These are phyloP conservation scores for Zosterops lateralis DNA, from an alignment of 2,113 vertebrate genomes.

Conservation along the genomic window DNA sequence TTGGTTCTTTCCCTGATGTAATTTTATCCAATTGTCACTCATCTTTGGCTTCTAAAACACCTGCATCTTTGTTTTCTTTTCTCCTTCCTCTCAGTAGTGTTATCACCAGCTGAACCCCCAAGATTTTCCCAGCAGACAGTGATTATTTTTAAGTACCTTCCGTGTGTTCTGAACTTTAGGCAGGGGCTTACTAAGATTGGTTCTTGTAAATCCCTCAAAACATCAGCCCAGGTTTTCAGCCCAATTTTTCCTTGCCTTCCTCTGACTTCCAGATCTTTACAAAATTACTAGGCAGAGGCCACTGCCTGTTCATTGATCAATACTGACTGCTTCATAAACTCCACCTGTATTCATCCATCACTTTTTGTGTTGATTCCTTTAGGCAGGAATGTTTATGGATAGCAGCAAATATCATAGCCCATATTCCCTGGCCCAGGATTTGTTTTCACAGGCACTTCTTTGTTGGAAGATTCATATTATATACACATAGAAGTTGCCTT, in stretches of 20 bases:
- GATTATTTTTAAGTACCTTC: not conserved
- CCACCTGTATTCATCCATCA: not conserved
- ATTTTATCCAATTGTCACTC: not conserved
- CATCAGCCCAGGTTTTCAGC: not conserved
- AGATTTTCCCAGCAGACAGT: not conserved
- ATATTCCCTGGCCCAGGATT: not conserved
- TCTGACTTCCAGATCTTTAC: not conserved
- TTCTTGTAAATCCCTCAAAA: not conserved
- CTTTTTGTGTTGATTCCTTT: not conserved
- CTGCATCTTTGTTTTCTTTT: not conserved
- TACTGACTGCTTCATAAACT: not conserved
- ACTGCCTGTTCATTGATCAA: accelerated
- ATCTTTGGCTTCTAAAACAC: not conserved
- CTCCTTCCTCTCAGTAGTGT: not conserved
- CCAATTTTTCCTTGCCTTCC: not conserved
- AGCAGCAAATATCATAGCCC: not conserved
- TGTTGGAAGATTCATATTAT: not conserved
- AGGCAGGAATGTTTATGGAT: not conserved
- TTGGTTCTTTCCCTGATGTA: not conserved
- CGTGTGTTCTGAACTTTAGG: not conserved
- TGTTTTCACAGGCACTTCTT: not conserved
- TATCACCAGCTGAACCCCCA: not conserved
- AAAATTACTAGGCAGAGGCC: not conserved
- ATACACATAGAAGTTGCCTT: not conserved
- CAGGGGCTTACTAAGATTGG: not conserved